phyloP scores from a whole-genome alignment of 2,113 vertebrate genomes.

The Fregetta grallaria region DNA sequence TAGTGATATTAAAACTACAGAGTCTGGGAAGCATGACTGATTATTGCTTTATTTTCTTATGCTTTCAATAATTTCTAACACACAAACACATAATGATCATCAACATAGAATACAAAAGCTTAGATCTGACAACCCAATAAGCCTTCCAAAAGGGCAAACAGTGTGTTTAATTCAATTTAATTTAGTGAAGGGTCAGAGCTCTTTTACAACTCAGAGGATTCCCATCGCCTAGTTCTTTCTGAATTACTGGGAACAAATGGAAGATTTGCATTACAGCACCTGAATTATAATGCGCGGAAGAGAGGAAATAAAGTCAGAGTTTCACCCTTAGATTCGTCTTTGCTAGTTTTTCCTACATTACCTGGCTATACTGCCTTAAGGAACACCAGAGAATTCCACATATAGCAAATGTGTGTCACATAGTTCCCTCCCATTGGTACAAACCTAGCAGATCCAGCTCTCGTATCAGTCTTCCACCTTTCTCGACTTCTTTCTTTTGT shows the following conservation, averaged over 20 bases:
- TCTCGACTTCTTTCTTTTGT: not conserved
- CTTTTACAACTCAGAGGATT: not conserved
- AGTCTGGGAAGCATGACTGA: slow-evolving; percentile 1
- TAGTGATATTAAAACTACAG: not conserved
- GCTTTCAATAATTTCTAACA: slow-evolving; percentile 11
- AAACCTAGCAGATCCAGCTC: not conserved
- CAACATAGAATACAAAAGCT: not conserved
- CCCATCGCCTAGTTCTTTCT: not conserved
- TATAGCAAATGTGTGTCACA: not conserved
- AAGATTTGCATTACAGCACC: not conserved
- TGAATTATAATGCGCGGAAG: not conserved
- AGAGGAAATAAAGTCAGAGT: not conserved
- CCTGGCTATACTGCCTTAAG: not conserved
- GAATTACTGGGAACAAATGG: not conserved
- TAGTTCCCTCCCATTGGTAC: not conserved
- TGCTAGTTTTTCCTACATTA: not conserved
- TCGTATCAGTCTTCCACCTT: not conserved
- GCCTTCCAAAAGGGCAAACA: not conserved
- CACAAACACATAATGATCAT: not conserved
- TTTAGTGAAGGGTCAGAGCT: not conserved
- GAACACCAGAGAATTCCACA: not conserved
- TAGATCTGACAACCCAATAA: not conserved
- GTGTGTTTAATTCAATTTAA: not conserved
- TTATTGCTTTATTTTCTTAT: slow-evolving; percentile 1
- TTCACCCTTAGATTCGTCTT: not conserved